Percentiles rank a stretch among this genome's conserved stretches.
phyloP scores from a whole-genome alignment of 2,888 invertebrate genomes.

The Muschampia plurimacula region DNA sequence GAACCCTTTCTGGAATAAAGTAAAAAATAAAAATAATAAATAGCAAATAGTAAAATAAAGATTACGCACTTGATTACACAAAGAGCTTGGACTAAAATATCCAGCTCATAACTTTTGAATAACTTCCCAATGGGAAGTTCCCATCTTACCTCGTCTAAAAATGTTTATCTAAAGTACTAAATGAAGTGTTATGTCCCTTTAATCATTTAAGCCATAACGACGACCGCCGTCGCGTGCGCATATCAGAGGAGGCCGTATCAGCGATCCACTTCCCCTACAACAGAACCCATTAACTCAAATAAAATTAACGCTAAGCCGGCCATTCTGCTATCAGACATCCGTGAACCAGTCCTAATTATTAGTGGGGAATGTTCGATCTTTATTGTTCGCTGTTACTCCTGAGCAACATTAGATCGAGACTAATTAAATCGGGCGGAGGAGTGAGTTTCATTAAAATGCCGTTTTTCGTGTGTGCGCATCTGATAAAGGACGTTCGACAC shows the following conservation, averaged over 20 bases:
- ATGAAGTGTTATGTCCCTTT: constrained; percentile 11
- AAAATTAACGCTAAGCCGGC: constrained; percentile 67
- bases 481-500: constrained; percentile 59
- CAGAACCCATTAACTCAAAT: constrained; percentile 74
- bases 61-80: too few relatives aligned
- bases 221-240: constrained; percentile 23
- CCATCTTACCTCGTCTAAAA: too few relatives aligned
- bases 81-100: too few relatives aligned
- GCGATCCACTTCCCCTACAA: constrained; percentile 61
- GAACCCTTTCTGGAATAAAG: too few relatives aligned
- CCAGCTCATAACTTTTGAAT: too few relatives aligned
- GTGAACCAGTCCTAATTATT: constrained; percentile 76
- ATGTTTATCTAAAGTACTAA: background rate
- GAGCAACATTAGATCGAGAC: constrained; percentile 68
- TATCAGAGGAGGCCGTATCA: constrained; percentile 27
- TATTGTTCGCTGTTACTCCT: constrained; percentile 72
- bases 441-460: constrained; percentile 73
- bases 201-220: constrained; percentile 14
- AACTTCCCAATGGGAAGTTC: too few relatives aligned
- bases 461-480: constrained; percentile 82
- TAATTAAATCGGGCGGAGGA: constrained; percentile 70
- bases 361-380: constrained; percentile 78
- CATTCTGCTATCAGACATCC: constrained; percentile 69
- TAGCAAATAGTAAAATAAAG: too few relatives aligned
- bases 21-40: too few relatives aligned